Evolutionary conservation across 2,113 vertebrate genomes (phyloP), one percentile per base, ranked within the genome.

Genomic region (Hypanus sabinus): DNA sequence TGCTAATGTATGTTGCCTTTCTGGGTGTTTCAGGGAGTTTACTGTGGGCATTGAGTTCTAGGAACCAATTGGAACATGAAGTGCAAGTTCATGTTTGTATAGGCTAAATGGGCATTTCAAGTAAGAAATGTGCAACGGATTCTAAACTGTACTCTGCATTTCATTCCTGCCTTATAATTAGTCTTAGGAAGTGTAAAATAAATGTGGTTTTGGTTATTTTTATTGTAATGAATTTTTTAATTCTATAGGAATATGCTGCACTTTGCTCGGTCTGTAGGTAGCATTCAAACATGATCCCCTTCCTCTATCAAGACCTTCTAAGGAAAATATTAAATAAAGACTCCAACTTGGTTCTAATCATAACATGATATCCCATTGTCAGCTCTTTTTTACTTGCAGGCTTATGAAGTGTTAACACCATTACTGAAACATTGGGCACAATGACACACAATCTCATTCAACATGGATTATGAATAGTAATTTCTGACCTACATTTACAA

Each of bases 1-100:
- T 71, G 90, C 68, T 93, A 93, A 93, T 73, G 70, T 93, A 93
- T 93, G 70, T 93, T 93, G 91, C 91, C 91, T 93, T 93, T 73
- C 91, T 93, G 91, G 91, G 38, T 73, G 70, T 92, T 92, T 36
- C 5, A 71, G 65, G 10, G 90, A 71, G 68, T 92, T 46, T 33
- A 8, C 20, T 55, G n/a, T 65, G 18, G 24, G 62, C 65, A 20
- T 70, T 14, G 38, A 30, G 20, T 38, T 93, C 36, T 27, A 27
- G 60, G 60, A 90, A 90, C 62, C 14, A 30, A 90, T 46, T 33
- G 65, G 68, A 73, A 55, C 70, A 55, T 55, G 22, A 55, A 71
- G 24, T 73, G 70, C 38, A 55, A 71, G 91, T 38, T 90, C 30
- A 9, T 5, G 65, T 30, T 90, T 73, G 91, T 93, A 11, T 18